phyloP scores from a whole-genome alignment of 2,797 vertebrate genomes.

The Buceros bicornis region DNA sequence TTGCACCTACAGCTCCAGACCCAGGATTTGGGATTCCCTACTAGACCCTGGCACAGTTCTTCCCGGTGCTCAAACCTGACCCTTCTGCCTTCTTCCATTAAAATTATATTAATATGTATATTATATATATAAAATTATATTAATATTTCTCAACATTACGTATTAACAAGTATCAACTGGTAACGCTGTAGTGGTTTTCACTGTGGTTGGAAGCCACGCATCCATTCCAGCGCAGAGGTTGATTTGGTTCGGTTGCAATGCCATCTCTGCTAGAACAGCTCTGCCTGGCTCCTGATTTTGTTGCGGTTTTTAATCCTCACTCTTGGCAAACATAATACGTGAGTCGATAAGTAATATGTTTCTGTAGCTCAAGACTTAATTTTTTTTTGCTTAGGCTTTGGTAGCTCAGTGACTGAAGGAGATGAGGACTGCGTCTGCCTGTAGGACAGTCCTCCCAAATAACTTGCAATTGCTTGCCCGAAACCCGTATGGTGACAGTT shows the following conservation, averaged over 20 bases:
- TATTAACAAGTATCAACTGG: neutral
- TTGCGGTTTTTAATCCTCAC: neutral
- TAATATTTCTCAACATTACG: neutral
- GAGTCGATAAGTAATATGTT: neutral
- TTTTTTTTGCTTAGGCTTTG: neutral
- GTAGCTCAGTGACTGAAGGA: neutral
- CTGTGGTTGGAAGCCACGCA: fast-evolving
- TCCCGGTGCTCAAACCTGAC: neutral
- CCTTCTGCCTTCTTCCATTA: neutral
- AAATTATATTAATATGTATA: neutral
- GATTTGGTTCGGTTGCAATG: neutral
- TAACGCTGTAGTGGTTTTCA: neutral
- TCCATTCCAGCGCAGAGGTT: neutral
- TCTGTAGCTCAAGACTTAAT: neutral
- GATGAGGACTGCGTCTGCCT: neutral
- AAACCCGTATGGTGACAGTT: neutral
- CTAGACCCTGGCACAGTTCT: neutral
- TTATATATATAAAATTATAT: neutral
- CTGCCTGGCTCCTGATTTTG: neutral
- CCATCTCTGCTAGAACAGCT: neutral
- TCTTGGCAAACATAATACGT: neutral
- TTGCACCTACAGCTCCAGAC: neutral
- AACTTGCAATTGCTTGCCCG: neutral
- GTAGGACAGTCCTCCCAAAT: neutral
- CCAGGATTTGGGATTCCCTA: neutral